Base-by-base conservation (phyloP, 2,797 vertebrate species). In the Phrynocephalus guinanensis region DNA sequence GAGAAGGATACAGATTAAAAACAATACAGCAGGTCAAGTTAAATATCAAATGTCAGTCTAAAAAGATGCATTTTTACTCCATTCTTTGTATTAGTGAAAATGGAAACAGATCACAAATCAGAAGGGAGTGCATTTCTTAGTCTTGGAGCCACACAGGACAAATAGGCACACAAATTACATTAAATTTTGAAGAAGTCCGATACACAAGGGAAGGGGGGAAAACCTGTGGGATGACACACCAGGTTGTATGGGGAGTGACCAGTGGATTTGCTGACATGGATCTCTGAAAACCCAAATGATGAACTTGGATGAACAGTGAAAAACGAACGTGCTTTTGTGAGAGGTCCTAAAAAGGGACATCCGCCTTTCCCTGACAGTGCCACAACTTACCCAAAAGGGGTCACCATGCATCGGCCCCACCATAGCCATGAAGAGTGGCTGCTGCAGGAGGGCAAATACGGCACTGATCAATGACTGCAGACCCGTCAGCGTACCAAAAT, bases 401-500 rank as follows among this genome's bases (percentile, higher is more conserved):
- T 98, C 88, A 87, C 98, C 98, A 0, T 95, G 44, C 16, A 98
- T 92, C 0, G 97, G 96, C 33, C 96, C 97, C 24, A 98, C 93
- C 98, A 98, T 97, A 52, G 91, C 92, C 33, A 97, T 98, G 94
- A 98, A 99, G 88, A 99, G 97, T 0, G 96, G 98, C 94, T 98
- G 98, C 94, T 98, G 98, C 52, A 99, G 96, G 80, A 99, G 96
- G 5, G 98, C 98, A 0, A 98, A 91, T 90, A 98, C 86, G 0
- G 98, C 98, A 1, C 98, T 99, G 94, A 98, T 97, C 95, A 98
- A 97, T 5, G 98, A 99, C 96, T 99, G 98, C 78, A 99, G 97
- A 50, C 98, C 98, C 0, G 97, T 99, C 93, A 99, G 95, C 0
- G 98, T 98, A 44, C 98, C 98, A 33, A 99, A 99, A 94, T 99